phyloP scores from a whole-genome alignment of 2,113 vertebrate genomes.

The Coturnix japonica region DNA sequence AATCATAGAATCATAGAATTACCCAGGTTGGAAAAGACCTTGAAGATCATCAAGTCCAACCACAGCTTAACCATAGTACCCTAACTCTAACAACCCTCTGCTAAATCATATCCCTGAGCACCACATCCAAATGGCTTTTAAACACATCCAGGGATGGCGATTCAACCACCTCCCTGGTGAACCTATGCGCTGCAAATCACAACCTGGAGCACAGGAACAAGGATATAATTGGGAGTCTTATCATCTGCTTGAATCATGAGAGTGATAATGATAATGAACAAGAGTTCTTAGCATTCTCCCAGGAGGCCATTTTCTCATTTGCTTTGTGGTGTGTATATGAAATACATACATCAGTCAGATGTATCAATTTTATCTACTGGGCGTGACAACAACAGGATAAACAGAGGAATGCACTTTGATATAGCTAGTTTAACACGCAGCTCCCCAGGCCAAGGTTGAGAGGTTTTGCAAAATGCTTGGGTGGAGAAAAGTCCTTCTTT shows the following conservation, averaged over 20 bases:
- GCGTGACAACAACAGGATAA: slow-evolving; percentile 45
- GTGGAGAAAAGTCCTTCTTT: neutral
- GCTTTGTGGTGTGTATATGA: neutral
- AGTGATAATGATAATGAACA: slow-evolving; percentile 42
- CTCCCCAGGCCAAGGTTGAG: neutral
- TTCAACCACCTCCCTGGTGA: too few species aligned
- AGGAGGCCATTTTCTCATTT: slow-evolving; percentile 39
- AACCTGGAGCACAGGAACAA: neutral
- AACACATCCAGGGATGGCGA: too few species aligned
- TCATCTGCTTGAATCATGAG: slow-evolving; percentile 12
- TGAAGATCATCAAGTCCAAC: too few species aligned
- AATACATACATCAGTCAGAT: slow-evolving; percentile 51
- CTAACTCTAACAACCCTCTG: too few species aligned
- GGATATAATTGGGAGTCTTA: neutral
- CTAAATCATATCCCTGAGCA: too few species aligned
- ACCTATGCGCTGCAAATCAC: neutral
- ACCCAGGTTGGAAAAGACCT: too few species aligned
- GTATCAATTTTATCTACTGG: slow-evolving; percentile 21
- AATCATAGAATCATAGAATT: too few species aligned
- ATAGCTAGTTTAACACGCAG: neutral
- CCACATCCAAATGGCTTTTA: too few species aligned
- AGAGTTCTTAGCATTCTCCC: neutral
- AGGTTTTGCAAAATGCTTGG: neutral
- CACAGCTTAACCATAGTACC: too few species aligned
- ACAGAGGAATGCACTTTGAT: neutral